phyloP scores from a whole-genome alignment of 2,797 vertebrate genomes.

The Clamator glandarius region DNA sequence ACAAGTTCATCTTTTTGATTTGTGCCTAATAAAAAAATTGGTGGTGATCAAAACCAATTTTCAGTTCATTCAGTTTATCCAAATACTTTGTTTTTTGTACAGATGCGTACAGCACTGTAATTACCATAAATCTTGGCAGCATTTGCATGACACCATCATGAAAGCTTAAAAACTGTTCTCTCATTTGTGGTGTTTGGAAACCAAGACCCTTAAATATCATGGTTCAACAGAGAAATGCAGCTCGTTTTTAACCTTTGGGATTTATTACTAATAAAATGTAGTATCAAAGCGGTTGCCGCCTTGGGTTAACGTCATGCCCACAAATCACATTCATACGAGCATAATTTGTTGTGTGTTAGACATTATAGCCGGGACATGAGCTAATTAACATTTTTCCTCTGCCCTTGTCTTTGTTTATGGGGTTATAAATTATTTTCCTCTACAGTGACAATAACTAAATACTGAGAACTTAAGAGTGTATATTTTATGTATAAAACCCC shows the following conservation, averaged over 20 bases:
- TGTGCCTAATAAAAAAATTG: constrained; percentile 43
- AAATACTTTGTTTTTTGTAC: constrained; percentile 11
- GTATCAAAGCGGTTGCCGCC: background rate
- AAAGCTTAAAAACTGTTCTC: constrained; percentile 17
- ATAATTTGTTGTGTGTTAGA: background rate
- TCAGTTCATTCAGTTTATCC: constrained; percentile 14
- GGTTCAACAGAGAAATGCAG: background rate
- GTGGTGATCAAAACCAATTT: constrained; percentile 40
- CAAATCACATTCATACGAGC: background rate
- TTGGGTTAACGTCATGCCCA: background rate
- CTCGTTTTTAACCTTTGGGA: background rate
- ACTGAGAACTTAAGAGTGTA: constrained; percentile 36
- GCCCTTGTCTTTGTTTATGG: constrained; percentile 28
- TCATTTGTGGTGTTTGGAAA: constrained; percentile 52
- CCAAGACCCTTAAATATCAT: background rate
- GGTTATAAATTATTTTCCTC: constrained; percentile 59
- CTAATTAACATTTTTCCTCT: background rate
- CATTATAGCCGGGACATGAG: background rate
- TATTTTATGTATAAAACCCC: constrained; percentile 45
- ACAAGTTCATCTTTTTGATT: constrained; percentile 38
- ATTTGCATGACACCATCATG: constrained; percentile 4
- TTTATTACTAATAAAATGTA: background rate
- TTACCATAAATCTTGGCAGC: constrained; percentile 37
- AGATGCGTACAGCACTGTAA: constrained; percentile 24
- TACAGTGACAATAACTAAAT: constrained; percentile 55